These are phyloP conservation scores for Antennarius maculatus DNA, from an alignment of 2,797 vertebrate genomes.

Conservation along the genomic window DNA sequence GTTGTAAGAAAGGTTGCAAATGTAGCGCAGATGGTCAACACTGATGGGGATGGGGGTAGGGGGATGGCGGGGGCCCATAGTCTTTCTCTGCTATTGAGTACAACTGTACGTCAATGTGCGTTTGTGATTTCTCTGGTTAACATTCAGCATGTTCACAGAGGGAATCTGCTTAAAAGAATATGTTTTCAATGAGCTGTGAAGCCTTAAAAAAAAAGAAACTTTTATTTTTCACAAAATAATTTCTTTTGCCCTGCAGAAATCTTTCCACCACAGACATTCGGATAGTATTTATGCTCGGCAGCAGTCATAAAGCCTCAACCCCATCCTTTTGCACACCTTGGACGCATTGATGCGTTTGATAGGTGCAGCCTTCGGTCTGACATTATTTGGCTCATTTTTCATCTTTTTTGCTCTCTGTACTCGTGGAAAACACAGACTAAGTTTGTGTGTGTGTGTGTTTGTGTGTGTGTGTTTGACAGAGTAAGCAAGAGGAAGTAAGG, in stretches of 20 bases:
- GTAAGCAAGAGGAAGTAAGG: slow-evolving; percentile 10
- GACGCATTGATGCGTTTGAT: slow-evolving; percentile 73
- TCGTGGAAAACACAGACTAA: slow-evolving; percentile 32
- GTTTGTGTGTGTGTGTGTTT: slow-evolving; percentile 15
- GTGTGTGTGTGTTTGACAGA: slow-evolving; percentile 8
- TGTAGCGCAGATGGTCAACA: slow-evolving; percentile 9
- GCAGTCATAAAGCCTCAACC: slow-evolving; percentile 66
- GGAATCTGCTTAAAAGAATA: slow-evolving; percentile 23
- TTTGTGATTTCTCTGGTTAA: slow-evolving; percentile 9
- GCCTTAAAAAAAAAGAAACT: slow-evolving; percentile 38
- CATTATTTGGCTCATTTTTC: slow-evolving; percentile 74
- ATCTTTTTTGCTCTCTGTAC: slow-evolving; percentile 53
- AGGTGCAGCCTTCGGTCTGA: slow-evolving; percentile 65
- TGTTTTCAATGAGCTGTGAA: slow-evolving; percentile 29
- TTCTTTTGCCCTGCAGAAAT: slow-evolving; percentile 34
- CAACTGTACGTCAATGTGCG: slow-evolving; percentile 28
- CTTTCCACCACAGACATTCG: slow-evolving; percentile 38
- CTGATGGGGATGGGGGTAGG: not conserved
- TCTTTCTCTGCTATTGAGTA: not conserved
- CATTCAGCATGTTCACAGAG: slow-evolving; percentile 27
- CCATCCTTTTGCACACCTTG: slow-evolving; percentile 76
- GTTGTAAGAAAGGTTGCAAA: not conserved
- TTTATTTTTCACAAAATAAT: slow-evolving; percentile 57
- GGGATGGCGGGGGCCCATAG: slow-evolving; percentile 9
- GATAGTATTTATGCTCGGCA: slow-evolving; percentile 72